Evolutionary conservation across 2,113 vertebrate genomes (phyloP).

Genomic region (Pleuronectes platessa): DNA sequence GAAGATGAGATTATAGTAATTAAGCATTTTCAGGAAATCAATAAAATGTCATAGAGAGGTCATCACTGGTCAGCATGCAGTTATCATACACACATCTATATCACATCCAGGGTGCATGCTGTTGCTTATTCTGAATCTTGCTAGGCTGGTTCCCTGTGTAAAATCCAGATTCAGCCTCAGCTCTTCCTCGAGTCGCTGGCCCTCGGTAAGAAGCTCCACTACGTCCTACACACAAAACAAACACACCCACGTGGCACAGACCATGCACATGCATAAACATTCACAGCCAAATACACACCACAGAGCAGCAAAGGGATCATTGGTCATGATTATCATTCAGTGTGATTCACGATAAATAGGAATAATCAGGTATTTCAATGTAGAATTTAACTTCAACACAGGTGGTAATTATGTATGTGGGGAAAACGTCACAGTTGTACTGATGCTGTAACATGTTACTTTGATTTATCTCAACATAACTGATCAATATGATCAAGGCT

Average conservation of each 20-base stretch:
- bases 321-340: not conserved
- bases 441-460: no score
- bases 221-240: conserved; percentile 59
- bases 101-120: conserved; percentile 41
- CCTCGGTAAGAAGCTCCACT: conserved; percentile 54
- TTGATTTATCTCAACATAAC: no score
- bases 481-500: no score
- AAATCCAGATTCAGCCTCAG: conserved; percentile 59
- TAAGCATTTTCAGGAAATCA: not conserved
- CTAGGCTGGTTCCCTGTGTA: conserved; percentile 57
- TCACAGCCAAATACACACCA: conserved; percentile 20
- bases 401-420: no score
- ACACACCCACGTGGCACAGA: conserved; percentile 34
- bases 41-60: not conserved
- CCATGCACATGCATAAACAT: conserved; percentile 46
- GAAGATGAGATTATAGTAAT: not conserved
- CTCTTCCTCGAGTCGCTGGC: conserved; percentile 59
- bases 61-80: conserved; percentile 18
- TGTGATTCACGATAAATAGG: not conserved
- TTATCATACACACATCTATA: conserved; percentile 65
- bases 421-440: no score
- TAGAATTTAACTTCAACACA: not conserved
- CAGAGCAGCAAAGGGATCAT: conserved; percentile 12
- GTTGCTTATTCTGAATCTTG: conserved; percentile 56
- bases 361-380: no score